These are phyloP conservation scores for Drosophila ezoana DNA, from an alignment of 2,888 invertebrate species.

Conservation along the genomic window DNA sequence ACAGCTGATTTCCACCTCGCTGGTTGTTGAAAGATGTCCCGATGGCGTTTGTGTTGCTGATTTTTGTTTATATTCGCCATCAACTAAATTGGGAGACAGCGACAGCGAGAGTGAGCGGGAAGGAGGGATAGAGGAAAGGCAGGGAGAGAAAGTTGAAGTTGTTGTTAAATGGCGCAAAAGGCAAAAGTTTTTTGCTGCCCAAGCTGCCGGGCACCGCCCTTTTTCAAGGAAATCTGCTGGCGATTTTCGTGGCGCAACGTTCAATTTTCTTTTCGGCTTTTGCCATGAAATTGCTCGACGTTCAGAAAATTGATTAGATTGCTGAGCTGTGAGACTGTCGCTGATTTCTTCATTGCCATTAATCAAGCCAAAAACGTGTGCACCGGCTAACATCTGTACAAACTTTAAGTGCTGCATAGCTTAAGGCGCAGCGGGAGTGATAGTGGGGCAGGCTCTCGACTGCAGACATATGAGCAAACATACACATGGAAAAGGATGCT, in stretches of 20 bases:
- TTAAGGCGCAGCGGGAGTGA: background rate
- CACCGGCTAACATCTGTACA: conserved; percentile 51
- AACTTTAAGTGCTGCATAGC: conserved; percentile 32
- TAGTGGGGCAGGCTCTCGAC: conserved; percentile 34
- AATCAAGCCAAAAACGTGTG: conserved; percentile 67
- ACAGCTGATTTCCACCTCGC: conserved; percentile 85
- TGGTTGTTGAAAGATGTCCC: conserved; percentile 85
- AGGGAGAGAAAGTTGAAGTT: conserved; percentile 42
- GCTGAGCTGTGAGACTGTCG: conserved; percentile 60
- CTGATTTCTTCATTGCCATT: conserved; percentile 75
- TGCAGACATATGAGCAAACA: conserved; percentile 74
- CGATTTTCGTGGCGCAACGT: conserved; percentile 63
- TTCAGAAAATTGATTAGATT: conserved; percentile 81
- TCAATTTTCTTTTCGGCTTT: conserved; percentile 62
- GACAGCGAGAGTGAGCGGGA: conserved; percentile 14
- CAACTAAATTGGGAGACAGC: conserved; percentile 78
- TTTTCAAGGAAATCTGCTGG: conserved; percentile 51
- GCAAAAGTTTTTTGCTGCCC: conserved; percentile 59
- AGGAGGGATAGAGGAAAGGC: background rate
- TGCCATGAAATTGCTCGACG: conserved; percentile 69
- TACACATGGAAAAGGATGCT: conserved; percentile 34
- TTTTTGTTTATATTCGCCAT: conserved; percentile 90
- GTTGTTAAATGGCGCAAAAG: conserved; percentile 57
- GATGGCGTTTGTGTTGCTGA: conserved; percentile 89
- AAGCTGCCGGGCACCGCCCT: conserved; percentile 13